Evolutionary conservation across 2,797 vertebrate species (phyloP).

Genomic region (Chaetophractus vellerosus): DNA sequence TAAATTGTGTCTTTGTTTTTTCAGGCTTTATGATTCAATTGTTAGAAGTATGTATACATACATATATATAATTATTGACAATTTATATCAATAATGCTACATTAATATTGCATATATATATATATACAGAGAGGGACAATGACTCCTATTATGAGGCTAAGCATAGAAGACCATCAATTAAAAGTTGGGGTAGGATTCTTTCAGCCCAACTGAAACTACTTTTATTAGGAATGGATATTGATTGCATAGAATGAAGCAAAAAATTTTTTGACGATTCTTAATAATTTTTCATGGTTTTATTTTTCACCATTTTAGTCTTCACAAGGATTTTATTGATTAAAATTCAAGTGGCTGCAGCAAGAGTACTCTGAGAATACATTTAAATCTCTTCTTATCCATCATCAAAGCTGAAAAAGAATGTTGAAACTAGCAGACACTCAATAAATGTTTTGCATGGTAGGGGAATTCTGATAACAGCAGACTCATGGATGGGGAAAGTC

Average conservation of each 20-base stretch:
- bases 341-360: background rate
- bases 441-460: slow-evolving; percentile 18
- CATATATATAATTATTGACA: background rate
- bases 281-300: background rate
- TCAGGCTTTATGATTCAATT: background rate
- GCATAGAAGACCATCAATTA: background rate
- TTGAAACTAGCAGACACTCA: slow-evolving; percentile 31
- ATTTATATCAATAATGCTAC: background rate
- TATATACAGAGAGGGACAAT: background rate
- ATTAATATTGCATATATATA: background rate
- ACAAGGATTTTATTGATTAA: background rate
- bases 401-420: slow-evolving; percentile 5
- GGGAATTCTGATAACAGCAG: slow-evolving; percentile 4
- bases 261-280: background rate
- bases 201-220: background rate
- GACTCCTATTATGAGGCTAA: background rate
- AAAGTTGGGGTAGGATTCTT: background rate
- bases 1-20: background rate
- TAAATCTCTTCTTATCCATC: background rate
- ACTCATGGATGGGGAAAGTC: slow-evolving; percentile 1
- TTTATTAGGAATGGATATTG: background rate
- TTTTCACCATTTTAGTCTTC: background rate
- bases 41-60: background rate
- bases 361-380: background rate
- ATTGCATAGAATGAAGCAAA: background rate